Evolutionary conservation across 2,113 vertebrate species (phyloP).

Genomic region (Cyanoliseus patagonus): DNA sequence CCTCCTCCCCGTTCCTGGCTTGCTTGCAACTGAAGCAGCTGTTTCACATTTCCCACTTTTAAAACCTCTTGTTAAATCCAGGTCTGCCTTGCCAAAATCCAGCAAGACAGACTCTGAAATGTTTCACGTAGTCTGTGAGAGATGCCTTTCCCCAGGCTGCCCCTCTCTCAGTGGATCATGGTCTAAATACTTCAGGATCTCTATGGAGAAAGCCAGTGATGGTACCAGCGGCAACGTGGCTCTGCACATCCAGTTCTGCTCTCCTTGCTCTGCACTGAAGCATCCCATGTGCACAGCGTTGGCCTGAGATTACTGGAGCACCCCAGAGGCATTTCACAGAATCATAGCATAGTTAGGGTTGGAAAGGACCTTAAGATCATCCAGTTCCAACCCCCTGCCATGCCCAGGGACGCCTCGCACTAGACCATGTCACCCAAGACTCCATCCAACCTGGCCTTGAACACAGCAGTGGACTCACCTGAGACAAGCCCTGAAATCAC

Average conservation of each 20-base stretch:
- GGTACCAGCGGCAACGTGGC: accelerated
- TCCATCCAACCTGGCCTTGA: background rate
- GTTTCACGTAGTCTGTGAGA: background rate
- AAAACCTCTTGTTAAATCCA: background rate
- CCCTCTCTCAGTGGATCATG: background rate
- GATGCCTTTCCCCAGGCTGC: background rate
- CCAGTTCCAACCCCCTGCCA: background rate
- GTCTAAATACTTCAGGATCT: background rate
- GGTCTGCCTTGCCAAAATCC: background rate
- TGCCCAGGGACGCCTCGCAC: background rate
- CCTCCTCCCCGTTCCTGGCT: background rate
- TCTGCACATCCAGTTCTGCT: background rate
- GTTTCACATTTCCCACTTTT: background rate
- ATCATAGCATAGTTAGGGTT: background rate
- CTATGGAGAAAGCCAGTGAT: background rate
- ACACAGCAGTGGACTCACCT: background rate
- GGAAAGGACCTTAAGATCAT: background rate
- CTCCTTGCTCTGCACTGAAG: background rate
- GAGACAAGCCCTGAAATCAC: background rate
- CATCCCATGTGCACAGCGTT: accelerated
- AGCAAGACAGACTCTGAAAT: background rate
- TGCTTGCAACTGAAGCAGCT: background rate
- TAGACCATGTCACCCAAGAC: background rate
- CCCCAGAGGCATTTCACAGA: background rate
- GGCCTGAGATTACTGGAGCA: background rate